Percentiles rank a stretch among this genome's conserved stretches.
These are phyloP conservation scores for Poicephalus meyeri DNA, from an alignment of 2,113 vertebrate species.

Conservation along the genomic window DNA sequence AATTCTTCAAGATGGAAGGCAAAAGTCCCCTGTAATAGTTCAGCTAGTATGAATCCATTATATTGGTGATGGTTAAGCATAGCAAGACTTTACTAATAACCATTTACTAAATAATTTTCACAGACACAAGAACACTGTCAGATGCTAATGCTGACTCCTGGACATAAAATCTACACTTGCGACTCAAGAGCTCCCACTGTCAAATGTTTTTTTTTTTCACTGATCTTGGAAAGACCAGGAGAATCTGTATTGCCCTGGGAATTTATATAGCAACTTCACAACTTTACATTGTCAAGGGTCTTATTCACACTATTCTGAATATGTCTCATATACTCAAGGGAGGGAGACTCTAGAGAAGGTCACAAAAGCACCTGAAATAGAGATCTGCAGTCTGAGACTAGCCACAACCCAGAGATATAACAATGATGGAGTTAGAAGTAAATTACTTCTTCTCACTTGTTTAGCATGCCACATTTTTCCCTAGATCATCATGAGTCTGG, in stretches of 20 bases:
- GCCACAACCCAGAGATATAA: not conserved
- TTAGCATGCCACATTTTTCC: not conserved
- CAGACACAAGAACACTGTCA: not conserved
- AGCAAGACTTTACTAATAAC: not conserved
- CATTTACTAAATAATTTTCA: not conserved
- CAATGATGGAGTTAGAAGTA: not conserved
- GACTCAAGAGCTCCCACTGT: not conserved
- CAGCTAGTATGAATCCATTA: not conserved
- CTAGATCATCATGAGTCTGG: not conserved
- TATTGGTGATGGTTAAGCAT: not conserved
- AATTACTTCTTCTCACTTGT: not conserved
- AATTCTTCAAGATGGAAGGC: not conserved
- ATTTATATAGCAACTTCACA: not conserved
- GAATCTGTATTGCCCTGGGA: not conserved
- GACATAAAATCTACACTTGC: not conserved
- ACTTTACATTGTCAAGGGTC: not conserved
- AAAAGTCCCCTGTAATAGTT: not conserved
- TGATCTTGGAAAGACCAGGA: not conserved
- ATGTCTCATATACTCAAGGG: not conserved
- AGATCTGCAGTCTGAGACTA: not conserved
- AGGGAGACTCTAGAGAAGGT: not conserved
- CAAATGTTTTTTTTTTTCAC: not conserved
- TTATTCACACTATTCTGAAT: not conserved
- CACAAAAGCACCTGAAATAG: not conserved
- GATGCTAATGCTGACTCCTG: not conserved